Evolutionary conservation across 2,797 vertebrate species (phyloP).

Genomic region (Mastacembelus armatus): DNA sequence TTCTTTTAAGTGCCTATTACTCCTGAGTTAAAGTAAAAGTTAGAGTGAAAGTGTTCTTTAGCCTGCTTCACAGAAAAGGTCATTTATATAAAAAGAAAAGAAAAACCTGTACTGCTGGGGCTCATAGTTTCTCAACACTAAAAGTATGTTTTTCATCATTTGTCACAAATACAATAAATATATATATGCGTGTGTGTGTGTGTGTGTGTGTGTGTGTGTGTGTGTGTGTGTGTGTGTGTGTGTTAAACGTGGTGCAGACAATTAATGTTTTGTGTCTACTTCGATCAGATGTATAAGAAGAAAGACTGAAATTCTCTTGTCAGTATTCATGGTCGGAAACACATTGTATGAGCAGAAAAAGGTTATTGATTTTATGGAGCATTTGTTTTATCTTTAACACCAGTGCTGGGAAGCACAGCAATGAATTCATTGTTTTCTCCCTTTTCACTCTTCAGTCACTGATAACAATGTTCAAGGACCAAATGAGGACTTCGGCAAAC

Average conservation of each 20-base stretch:
- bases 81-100: neutral
- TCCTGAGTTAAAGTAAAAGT: too few relatives aligned
- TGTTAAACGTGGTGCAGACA: neutral
- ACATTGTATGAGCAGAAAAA: neutral
- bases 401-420: neutral
- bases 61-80: neutral
- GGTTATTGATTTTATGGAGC: neutral
- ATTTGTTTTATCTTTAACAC: neutral
- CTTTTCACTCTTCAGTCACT: slow-evolving; percentile 1
- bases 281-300: neutral
- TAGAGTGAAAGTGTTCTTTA: slow-evolving; percentile 5
- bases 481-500: neutral
- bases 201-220: too few relatives aligned
- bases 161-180: too few relatives aligned
- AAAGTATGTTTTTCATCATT: neutral
- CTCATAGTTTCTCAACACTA: neutral
- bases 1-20: slow-evolving; percentile 7
- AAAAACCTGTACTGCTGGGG: too few relatives aligned
- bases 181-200: too few relatives aligned
- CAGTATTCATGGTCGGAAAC: neutral
- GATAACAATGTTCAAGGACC: slow-evolving; percentile 6
- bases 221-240: too few relatives aligned
- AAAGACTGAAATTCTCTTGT: neutral
- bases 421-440: neutral
- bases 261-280: neutral